These are phyloP conservation scores for Hyperopisus bebe DNA, from an alignment of 2,113 vertebrate species.

Conservation along the genomic window DNA sequence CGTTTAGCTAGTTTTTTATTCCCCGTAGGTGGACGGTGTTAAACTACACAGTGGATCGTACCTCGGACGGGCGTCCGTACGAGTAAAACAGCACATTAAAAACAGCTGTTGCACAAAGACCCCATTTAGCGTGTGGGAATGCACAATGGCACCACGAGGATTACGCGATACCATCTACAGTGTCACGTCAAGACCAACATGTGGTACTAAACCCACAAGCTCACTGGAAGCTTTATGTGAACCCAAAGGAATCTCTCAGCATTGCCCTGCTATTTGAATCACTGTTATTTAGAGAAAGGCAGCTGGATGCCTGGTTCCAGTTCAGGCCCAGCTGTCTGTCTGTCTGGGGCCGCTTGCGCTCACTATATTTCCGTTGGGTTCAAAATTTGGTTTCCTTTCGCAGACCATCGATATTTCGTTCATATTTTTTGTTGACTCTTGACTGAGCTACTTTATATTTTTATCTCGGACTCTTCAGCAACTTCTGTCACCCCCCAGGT, in stretches of 20 bases:
- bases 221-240: background rate
- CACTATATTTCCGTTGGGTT: background rate
- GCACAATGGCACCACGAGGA: background rate
- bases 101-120: background rate
- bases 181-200: background rate
- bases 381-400: background rate
- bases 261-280: background rate
- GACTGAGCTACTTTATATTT: background rate
- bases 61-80: background rate
- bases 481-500: background rate
- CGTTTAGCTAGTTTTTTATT: background rate
- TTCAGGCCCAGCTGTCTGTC: background rate
- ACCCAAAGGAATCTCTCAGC: background rate
- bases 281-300: background rate
- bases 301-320: background rate
- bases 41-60: background rate
- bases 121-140: background rate
- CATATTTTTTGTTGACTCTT: background rate
- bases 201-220: background rate
- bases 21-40: background rate
- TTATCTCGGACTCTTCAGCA: too few species aligned
- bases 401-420: background rate
- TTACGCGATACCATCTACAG: background rate
- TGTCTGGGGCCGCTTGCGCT: background rate
- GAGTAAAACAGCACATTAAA: constrained; percentile 7